Evolutionary conservation across 2,888 invertebrate species (phyloP), one percentile per base, ranked within the genome.

Genomic region (Homarus gammarus): DNA sequence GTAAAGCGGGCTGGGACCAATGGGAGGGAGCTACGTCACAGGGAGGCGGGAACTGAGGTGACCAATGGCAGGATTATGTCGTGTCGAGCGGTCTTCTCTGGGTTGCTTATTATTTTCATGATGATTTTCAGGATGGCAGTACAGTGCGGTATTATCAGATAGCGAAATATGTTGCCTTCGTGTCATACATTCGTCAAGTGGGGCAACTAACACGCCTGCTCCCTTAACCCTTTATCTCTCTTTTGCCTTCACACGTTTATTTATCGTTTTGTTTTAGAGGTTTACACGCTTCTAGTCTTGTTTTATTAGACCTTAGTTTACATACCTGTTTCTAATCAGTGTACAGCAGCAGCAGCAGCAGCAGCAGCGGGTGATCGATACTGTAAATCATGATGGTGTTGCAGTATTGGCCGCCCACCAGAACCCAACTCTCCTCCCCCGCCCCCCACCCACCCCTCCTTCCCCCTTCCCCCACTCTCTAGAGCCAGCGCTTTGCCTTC

Each of bases 21-120:
- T 91, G 84, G 49, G 51, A 40, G 44, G 64, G 49, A 33, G 78
- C 82, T 27, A 75, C 77, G 84, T 84, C 81, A 77, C 79, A 8
- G 18, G 85, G 82, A 73, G 91, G 91, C 88, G 91, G 91, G 75
- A 61, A 40, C 77, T 27, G 5, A 49, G 44, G 49, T 84, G 84
- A 88, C 91, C 91, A 91, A 91, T 88, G 82, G 88, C 36, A 38
- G 87, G 82, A 89, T 89, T 78, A 89, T 84, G 51, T 44, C 70
- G 82, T 84, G 88, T 89, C 84, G 83, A 84, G n/a, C 68, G 78
- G 70, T 49, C 79, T 56, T 79, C 70, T n/a, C 36, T 31, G 70
- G 79, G 18, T 70, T 75, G 75, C 75, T 75, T 75, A 75, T 75
- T 75, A 75, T 75, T 75, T 75, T 75, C 75, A 75, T 44, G 75